These are phyloP conservation scores for Numida meleagris DNA, from an alignment of 2,113 vertebrate species.

Conservation along the genomic window DNA sequence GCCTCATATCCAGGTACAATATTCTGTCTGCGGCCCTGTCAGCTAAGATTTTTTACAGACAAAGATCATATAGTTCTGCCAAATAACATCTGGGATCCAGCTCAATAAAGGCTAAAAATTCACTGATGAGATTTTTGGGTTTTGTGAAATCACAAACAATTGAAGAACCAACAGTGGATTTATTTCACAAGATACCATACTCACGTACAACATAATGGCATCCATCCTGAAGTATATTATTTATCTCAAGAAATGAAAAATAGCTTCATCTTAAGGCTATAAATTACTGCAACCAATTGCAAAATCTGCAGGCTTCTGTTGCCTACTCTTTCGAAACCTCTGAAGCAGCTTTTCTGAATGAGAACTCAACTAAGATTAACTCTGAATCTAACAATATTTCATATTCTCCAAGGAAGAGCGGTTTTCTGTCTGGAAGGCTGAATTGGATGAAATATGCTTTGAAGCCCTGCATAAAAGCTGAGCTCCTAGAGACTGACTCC, in stretches of 20 bases:
- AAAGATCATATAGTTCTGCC: neutral
- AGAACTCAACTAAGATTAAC: neutral
- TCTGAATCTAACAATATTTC: neutral
- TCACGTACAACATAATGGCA: neutral
- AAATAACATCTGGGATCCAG: neutral
- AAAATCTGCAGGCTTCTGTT: neutral
- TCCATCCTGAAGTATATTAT: neutral
- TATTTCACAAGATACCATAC: neutral
- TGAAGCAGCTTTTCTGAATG: neutral
- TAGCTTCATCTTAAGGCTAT: neutral
- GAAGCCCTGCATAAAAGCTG: constrained; percentile 3
- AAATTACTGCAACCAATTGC: neutral
- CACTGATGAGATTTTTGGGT: neutral
- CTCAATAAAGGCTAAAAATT: neutral
- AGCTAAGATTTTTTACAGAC: neutral
- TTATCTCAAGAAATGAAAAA: neutral
- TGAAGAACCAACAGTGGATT: neutral
- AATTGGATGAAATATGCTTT: constrained; percentile 37
- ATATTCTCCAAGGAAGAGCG: neutral
- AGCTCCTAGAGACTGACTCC: constrained; percentile 29
- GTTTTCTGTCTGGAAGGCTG: constrained; percentile 29
- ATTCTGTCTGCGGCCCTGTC: neutral
- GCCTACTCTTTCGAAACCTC: neutral
- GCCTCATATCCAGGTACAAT: neutral
- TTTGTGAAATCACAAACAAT: neutral